Conservation (phyloP, 2,113 vertebrate species). For the Anarrhichthys ocellatus region DNA sequence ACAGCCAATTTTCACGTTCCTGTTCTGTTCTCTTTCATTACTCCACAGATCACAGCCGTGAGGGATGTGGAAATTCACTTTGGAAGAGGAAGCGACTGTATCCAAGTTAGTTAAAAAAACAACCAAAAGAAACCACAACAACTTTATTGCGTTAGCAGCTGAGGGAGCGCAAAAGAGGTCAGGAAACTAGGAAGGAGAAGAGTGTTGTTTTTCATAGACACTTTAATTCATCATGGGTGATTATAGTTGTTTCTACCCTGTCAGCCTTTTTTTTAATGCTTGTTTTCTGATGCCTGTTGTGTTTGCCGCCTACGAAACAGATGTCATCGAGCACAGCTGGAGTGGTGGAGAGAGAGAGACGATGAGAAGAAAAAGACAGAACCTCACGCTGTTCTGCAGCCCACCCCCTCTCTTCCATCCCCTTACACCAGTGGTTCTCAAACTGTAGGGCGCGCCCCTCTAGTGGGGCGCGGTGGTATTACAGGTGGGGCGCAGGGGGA, state of each 20-base stretch:
- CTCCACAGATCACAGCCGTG: slow-evolving; percentile 51
- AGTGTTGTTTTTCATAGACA: slow-evolving; percentile 53
- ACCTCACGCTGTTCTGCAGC: slow-evolving; percentile 56
- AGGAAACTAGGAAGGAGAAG: slow-evolving; percentile 25
- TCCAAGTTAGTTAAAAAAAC: slow-evolving; percentile 28
- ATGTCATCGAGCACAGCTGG: slow-evolving; percentile 76
- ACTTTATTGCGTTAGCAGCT: slow-evolving; percentile 16
- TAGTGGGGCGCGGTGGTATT: too few species aligned
- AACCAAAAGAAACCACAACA: background rate
- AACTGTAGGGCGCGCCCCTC: too few species aligned
- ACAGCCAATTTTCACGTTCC: slow-evolving; percentile 63
- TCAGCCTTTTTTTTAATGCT: slow-evolving; percentile 61
- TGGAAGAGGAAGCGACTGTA: slow-evolving; percentile 43
- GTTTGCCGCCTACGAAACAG: slow-evolving; percentile 71
- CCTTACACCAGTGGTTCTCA: too few species aligned
- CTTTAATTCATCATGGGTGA: slow-evolving; percentile 46
- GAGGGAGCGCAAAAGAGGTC: slow-evolving; percentile 47
- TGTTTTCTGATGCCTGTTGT: slow-evolving; percentile 70
- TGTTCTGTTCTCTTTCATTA: slow-evolving; percentile 62
- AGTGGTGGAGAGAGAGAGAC: slow-evolving; percentile 48
- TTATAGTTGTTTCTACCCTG: slow-evolving; percentile 42
- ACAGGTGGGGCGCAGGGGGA: too few species aligned
- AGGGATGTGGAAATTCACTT: slow-evolving; percentile 53
- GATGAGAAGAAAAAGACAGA: slow-evolving; percentile 51
- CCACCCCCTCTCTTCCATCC: slow-evolving; percentile 33